Percentiles rank a stretch among this genome's conserved stretches.
phyloP scores from a whole-genome alignment of 2,888 invertebrate genomes.

The Operophtera brumata region DNA sequence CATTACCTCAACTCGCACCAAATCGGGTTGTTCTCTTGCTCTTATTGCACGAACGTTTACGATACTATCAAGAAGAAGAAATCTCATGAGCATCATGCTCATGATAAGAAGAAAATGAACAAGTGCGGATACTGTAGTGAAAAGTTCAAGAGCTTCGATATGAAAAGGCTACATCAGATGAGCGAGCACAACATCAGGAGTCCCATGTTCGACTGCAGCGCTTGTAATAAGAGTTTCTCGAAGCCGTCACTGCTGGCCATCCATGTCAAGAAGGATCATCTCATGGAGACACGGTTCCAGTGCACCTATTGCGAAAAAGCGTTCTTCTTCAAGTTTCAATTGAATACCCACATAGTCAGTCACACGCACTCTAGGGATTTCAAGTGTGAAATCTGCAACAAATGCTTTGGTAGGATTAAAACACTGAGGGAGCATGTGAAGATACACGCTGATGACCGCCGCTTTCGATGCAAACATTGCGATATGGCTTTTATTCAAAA shows the following conservation, averaged over 20 bases:
- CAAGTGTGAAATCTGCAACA: constrained; percentile 55
- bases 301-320: constrained; percentile 40
- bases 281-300: constrained; percentile 32
- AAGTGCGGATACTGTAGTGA: constrained; percentile 48
- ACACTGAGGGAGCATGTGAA: constrained; percentile 55
- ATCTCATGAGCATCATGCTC: constrained; percentile 59
- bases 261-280: constrained; percentile 41
- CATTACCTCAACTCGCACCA: constrained; percentile 46
- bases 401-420: constrained; percentile 48
- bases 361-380: constrained; percentile 65
- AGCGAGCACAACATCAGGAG: constrained; percentile 35
- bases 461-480: constrained; percentile 39
- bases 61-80: constrained; percentile 58
- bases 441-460: constrained; percentile 46
- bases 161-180: constrained; percentile 39
- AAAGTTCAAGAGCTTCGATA: constrained; percentile 37
- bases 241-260: constrained; percentile 30
- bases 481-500: constrained; percentile 42
- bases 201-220: constrained; percentile 34
- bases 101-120: constrained; percentile 27
- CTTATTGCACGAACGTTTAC: constrained; percentile 62
- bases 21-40: constrained; percentile 47
- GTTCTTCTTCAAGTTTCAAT: constrained; percentile 38
- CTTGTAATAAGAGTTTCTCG: constrained; percentile 39
- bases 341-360: constrained; percentile 57